These are phyloP conservation scores for Cephonodes hylas DNA, from an alignment of 2,888 invertebrate genomes.

Conservation along the genomic window DNA sequence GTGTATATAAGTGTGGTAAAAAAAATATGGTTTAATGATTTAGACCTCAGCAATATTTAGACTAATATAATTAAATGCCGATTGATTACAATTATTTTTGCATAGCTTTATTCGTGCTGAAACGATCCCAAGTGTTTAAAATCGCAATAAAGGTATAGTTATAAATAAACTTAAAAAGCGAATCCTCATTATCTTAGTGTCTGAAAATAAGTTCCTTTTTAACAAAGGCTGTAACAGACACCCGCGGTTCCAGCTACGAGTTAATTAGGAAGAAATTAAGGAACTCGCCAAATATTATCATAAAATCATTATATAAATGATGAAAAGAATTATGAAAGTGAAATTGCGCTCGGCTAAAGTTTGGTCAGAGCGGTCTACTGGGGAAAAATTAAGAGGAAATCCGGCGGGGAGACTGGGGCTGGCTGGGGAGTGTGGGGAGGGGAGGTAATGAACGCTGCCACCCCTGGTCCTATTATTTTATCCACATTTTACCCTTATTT, in stretches of 20 bases:
- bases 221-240: not conserved
- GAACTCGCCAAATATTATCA: conserved; percentile 8
- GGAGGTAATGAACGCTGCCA: conserved; percentile 30
- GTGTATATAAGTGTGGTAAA: no score
- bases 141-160: no score
- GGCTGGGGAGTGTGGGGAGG: conserved; percentile 12
- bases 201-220: not conserved
- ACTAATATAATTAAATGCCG: no score
- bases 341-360: conserved; percentile 24
- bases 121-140: no score
- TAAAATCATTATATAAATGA: conserved; percentile 10
- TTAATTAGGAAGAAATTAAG: conserved; percentile 7
- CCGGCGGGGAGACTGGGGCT: conserved; percentile 21
- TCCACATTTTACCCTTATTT: conserved; percentile 33
- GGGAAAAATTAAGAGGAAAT: conserved; percentile 34
- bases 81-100: no score
- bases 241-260: not conserved
- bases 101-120: no score
- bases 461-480: conserved; percentile 36
- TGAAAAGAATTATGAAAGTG: conserved; percentile 13
- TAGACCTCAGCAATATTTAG: no score
- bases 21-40: no score
- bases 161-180: not conserved
- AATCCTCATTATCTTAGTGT: not conserved
- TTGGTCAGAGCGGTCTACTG: conserved; percentile 35